Evolutionary conservation across 2,888 invertebrate genomes (phyloP).

Genomic region (Syrphus vitripennis): DNA sequence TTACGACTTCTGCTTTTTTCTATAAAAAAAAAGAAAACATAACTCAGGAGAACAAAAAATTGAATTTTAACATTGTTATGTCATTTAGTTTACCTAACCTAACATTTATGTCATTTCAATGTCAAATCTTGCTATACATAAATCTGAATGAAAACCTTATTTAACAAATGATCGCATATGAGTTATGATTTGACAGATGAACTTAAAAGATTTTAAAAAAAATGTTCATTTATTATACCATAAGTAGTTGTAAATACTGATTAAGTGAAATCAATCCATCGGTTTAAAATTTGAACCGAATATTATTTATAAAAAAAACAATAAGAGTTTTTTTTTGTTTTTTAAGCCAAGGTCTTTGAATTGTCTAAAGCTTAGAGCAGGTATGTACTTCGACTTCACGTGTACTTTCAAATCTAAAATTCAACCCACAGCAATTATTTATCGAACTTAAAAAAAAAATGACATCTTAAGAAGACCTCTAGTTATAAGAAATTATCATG

Average conservation of each 20-base stretch:
- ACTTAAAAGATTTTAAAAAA: background rate
- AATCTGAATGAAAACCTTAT: too few species aligned
- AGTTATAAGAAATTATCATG: background rate
- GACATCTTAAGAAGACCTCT: background rate
- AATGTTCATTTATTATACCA: background rate
- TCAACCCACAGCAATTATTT: background rate
- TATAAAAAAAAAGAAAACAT: too few species aligned
- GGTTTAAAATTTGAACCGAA: background rate
- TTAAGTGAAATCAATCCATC: conserved; percentile 10
- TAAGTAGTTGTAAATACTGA: background rate
- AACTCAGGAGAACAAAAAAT: too few species aligned
- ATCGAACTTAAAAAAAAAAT: background rate
- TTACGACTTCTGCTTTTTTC: too few species aligned
- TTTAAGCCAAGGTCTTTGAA: background rate
- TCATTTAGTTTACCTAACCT: too few species aligned
- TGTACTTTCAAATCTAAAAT: conserved; percentile 28
- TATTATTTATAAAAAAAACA: background rate
- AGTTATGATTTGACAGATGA: background rate
- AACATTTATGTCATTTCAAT: too few species aligned
- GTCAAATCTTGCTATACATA: too few species aligned
- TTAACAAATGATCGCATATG: background rate
- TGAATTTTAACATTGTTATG: too few species aligned
- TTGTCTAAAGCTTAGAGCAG: background rate
- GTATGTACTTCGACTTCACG: background rate
- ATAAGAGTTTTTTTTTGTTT: background rate